Base-by-base conservation (phyloP, 2,113 vertebrate species). In the Festucalex cinctus region DNA sequence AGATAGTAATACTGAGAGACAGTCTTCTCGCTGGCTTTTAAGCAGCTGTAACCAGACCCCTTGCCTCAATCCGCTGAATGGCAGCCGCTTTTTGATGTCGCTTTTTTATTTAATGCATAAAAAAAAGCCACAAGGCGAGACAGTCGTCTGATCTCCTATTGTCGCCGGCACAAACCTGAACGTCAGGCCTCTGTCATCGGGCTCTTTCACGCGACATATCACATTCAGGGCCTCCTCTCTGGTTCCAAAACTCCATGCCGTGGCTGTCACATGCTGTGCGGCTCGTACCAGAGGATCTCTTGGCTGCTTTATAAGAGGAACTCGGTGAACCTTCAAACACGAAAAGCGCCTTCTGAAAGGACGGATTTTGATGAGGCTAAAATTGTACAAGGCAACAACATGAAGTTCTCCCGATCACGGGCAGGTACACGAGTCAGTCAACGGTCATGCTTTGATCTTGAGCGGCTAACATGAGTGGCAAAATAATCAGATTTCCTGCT, bases 131-230 rank as follows among this genome's bases (percentile, higher is more conserved):
- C 69, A 26, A 56, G 69, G 72, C 57, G 77, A 86, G 85, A 87
- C 78, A 73, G 84, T 79, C 22, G 87, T 89, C 88, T 91, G 84
- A 85, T 81, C 83, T 78, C 46, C 41, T 63, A 78, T 91, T 88
- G 84, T 91, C 69, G 75, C 48, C 58, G 1, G 65, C 80, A 80
- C 82, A 81, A 88, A 90, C 75, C 75, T 71, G 80, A 85, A 85
- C 43, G 83, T 88, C 85, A 66, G 9, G 57, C 66, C 17, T 83
- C 86, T 78, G 80, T 91, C 86, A 66, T 73, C 83, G 19, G 65
- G 8, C 54, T 72, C 79, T 81, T 90, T 87, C 82, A 80, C 70
- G 66, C 49, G 74, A 81, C 87, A 53, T 64, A 68, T 76, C 70
- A 3, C 73, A 65, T 83, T 81, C 73, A 41, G 67, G 39, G 64